phyloP scores from a whole-genome alignment of 2,113 vertebrate genomes.

The Perca schrenkii region DNA sequence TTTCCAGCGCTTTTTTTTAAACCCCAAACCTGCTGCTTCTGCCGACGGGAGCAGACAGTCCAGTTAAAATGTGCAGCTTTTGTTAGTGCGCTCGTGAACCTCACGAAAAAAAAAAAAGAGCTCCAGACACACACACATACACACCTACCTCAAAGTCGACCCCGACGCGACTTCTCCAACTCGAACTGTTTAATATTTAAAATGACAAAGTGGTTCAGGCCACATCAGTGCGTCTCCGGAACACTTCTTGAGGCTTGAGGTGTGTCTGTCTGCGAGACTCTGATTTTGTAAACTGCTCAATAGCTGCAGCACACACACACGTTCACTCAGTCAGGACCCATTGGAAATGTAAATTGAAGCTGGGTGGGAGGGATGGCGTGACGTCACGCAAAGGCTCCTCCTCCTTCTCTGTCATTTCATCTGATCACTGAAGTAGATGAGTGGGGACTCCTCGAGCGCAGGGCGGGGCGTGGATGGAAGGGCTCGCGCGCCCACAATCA shows the following conservation, averaged over 20 bases:
- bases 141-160: slow-evolving; percentile 81
- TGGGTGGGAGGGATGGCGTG: slow-evolving; percentile 69
- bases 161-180: slow-evolving; percentile 70
- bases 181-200: slow-evolving; percentile 66
- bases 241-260: slow-evolving; percentile 73
- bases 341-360: slow-evolving; percentile 83
- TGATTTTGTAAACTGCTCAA: slow-evolving; percentile 68
- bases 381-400: slow-evolving; percentile 55
- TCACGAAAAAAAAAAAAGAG: slow-evolving; percentile 7
- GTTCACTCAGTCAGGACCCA: slow-evolving; percentile 70
- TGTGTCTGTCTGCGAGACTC: slow-evolving; percentile 74
- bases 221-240: slow-evolving; percentile 59
- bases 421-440: slow-evolving; percentile 13
- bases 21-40: background rate
- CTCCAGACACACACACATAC: slow-evolving; percentile 38
- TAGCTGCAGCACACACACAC: slow-evolving; percentile 49
- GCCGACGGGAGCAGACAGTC: background rate
- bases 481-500: background rate
- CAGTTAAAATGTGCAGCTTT: slow-evolving; percentile 68
- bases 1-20: slow-evolving; percentile 16
- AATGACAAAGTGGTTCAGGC: slow-evolving; percentile 61
- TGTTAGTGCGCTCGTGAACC: slow-evolving; percentile 68
- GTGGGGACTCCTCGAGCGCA: slow-evolving; percentile 70
- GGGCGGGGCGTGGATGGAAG: slow-evolving; percentile 62
- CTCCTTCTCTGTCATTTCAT: slow-evolving; percentile 35